Evolutionary conservation across 1,140 invertebrate genomes (phyloP), one percentile per base, ranked within the genome.

Genomic region (Calliphora vicina): DNA sequence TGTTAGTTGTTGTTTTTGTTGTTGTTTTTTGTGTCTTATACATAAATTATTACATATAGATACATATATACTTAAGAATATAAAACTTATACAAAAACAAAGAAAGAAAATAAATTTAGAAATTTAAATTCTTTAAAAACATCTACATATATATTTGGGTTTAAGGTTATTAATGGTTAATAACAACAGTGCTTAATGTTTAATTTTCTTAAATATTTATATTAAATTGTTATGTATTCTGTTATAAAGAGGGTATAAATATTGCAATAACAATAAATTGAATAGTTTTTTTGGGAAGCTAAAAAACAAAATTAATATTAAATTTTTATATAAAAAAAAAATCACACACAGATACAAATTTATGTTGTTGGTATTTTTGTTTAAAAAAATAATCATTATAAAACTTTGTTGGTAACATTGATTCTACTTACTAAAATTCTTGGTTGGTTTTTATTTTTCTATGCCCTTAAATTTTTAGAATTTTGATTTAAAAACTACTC

Each of bases 401-500:
- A 23, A 67, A 23, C 4, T 8, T 43, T 78, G 29, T 43, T 43
- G 35, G 43, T 43, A 78, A 43, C 26, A 43, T 78, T n/a, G 6
- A 35, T 35, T 8, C 26, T 74, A 74, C 72, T 74, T 74, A 74
- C 72, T 74, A 74, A 23, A 35, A 74, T 57, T 67, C 17, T 80
- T 80, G n/a, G 35, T 15, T 80, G 35, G 6, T 35, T 1, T 35
- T 61, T 67, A 9, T 82, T 82, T 82, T 82, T 27, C 50, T 82
- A 42, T 72, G 57, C 81, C 43, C 26, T 72, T 82, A 72, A 78
- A 61, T 82, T 85, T 78, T 78, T 43, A 43, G 35, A 78, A 45
- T 78, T 23, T 78, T 43, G n/a, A 43, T 84, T 83, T 84, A 84
- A 85, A 85, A 85, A 57, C 45, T 81, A n/a, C n/a, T 29, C 61